Evolutionary conservation across 1,140 invertebrate genomes (phyloP), one percentile per base, ranked within the genome.

Genomic region (Phocides pigmalion): DNA sequence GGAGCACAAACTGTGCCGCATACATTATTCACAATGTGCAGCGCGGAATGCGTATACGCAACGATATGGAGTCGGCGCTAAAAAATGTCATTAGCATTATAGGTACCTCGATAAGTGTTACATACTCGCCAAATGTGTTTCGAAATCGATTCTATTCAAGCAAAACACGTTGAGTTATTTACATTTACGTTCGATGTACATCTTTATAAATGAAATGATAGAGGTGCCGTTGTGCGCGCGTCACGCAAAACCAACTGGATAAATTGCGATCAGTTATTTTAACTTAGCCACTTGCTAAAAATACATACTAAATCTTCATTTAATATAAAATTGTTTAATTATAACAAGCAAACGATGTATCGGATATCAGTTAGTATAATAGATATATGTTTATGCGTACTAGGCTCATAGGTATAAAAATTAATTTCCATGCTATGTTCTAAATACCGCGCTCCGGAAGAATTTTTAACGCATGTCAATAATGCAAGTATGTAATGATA

Each of bases 1-100:
- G 68, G 84, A 89, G 84, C 87, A 82, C 81, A 64, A 81, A 84
- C 75, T 75, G 73, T 76, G 74, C 70, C 62, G 76, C 77, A 82
- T 85, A 70, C 74, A 83, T 80, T 79, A 82, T 81, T 76, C 70
- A 76, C 75, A 76, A 72, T 78, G 70, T 70, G 70, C 76, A 71
- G 70, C 51, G 74, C 59, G 73, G 78, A 77, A 84, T 87, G 82
- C 82, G 76, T 78, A 69, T 80, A 81, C 80, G 87, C 87, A 88
- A 87, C 79, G 79, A 74, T 68, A 77, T 65, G 67, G 56, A 79
- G 68, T 56, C 59, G 68, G 67, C 71, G 66, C 65, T 67, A 84
- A 86, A 86, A 86, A 86, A 79, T 82, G 73, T 82, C 81, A 84
- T 88, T 87, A 84, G 76, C 81, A 81, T 84, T 74, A 64, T 62